A percentile compares a stretch with the other conserved stretches of the same genome.
These are phyloP conservation scores for Latrodectus hesperus DNA, from an alignment of 2,888 invertebrate species.

Conservation along the genomic window DNA sequence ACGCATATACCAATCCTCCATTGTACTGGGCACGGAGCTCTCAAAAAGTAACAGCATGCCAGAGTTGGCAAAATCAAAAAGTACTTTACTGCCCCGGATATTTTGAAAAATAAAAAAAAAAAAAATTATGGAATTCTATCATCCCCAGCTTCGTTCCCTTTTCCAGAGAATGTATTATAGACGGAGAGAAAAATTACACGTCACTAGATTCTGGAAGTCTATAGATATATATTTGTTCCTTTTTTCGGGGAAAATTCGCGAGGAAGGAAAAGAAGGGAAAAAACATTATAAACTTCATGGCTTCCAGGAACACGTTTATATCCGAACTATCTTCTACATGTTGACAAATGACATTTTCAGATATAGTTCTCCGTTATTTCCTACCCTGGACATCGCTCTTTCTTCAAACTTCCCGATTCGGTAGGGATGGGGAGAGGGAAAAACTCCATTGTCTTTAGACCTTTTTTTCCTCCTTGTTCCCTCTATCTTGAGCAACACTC, in stretches of 20 bases:
- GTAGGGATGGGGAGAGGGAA: not conserved
- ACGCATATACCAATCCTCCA: too few relatives aligned
- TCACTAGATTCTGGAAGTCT: slow-evolving; percentile 1
- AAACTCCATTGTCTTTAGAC: not conserved
- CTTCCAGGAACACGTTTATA: slow-evolving; percentile 25
- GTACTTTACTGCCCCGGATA: slow-evolving; percentile 2
- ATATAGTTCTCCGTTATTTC: slow-evolving; percentile 40
- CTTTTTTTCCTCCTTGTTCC: not conserved
- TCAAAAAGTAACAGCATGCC: not conserved
- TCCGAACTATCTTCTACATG: slow-evolving; percentile 14
- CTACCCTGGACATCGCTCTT: slow-evolving; percentile 3
- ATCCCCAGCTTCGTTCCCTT: not conserved
- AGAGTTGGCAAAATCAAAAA: slow-evolving; percentile 3
- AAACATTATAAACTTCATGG: not conserved
- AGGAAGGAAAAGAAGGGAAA: not conserved
- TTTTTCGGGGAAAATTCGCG: not conserved
- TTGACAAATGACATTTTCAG: slow-evolving; percentile 48
- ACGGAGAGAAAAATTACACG: slow-evolving; percentile 8
- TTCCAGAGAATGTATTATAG: not conserved
- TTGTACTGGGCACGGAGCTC: too few relatives aligned
- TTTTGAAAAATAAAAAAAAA: not conserved
- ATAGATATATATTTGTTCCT: not conserved
- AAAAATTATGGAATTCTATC: too few relatives aligned
- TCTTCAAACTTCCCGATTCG: not conserved
- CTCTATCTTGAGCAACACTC: not conserved